Conservation (phyloP, 2,888 invertebrate species). For the Erebia epiphron region DNA sequence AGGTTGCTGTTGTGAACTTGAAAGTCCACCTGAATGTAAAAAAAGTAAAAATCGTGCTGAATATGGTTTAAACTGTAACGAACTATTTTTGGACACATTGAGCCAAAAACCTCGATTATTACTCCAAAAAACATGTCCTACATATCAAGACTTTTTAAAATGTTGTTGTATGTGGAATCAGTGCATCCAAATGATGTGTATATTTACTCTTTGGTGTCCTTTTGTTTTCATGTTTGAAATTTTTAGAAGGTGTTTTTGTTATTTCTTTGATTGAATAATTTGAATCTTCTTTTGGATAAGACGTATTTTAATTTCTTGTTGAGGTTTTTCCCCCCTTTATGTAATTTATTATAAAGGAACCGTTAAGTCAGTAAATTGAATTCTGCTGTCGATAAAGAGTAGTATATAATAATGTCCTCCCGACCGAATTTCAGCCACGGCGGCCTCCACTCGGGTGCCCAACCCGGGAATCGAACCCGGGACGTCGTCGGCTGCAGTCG, state of each 20-base stretch:
- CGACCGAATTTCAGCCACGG: too few species aligned
- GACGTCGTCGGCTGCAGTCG: too few species aligned
- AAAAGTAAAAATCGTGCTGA: neutral
- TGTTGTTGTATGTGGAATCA: slow-evolving; percentile 28
- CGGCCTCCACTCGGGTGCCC: too few species aligned
- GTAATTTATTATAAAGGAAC: too few species aligned
- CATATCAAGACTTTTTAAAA: slow-evolving; percentile 26
- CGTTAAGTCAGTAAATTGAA: too few species aligned
- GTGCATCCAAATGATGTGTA: slow-evolving; percentile 27
- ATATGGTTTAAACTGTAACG: slow-evolving; percentile 17
- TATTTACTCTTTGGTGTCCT: slow-evolving; percentile 37
- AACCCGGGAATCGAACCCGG: too few species aligned
- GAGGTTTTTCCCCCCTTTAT: too few species aligned
- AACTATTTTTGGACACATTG: slow-evolving; percentile 29
- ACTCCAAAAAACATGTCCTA: slow-evolving; percentile 23
- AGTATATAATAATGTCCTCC: too few species aligned
- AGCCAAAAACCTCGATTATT: slow-evolving; percentile 10
- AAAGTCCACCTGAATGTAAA: slow-evolving; percentile 5
- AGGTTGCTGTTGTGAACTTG: neutral
- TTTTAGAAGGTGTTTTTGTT: slow-evolving; percentile 35
- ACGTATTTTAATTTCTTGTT: neutral
- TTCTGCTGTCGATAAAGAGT: too few species aligned
- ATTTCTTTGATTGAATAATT: slow-evolving; percentile 7
- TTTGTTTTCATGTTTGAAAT: slow-evolving; percentile 32
- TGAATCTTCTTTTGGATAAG: neutral